These are phyloP conservation scores for Asobara japonica DNA, from an alignment of 1,140 invertebrate species.

Conservation along the genomic window DNA sequence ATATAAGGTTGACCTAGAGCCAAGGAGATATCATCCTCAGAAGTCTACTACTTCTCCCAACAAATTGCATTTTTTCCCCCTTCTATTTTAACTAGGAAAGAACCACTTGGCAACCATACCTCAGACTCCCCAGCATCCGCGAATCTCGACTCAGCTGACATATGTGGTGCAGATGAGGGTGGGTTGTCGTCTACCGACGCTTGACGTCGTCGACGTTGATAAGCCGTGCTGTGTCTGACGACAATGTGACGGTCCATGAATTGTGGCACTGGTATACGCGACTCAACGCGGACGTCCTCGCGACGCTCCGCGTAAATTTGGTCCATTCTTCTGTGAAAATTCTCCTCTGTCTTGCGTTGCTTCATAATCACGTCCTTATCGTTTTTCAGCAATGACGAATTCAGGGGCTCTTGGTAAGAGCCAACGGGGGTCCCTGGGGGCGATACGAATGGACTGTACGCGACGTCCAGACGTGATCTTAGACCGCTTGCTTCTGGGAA, in stretches of 20 bases:
- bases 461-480: neutral
- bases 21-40: too few relatives aligned
- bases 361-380: slow-evolving; percentile 39
- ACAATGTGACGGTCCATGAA: slow-evolving; percentile 38
- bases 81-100: neutral
- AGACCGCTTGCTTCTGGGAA: neutral
- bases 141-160: neutral
- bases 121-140: neutral
- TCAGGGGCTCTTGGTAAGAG: neutral
- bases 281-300: slow-evolving; percentile 38
- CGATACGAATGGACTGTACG: neutral
- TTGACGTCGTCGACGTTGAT: slow-evolving; percentile 41
- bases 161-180: slow-evolving; percentile 25
- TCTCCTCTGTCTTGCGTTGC: slow-evolving; percentile 37
- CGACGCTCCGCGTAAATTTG: slow-evolving; percentile 36
- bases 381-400: slow-evolving; percentile 18
- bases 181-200: slow-evolving; percentile 27
- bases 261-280: slow-evolving; percentile 46
- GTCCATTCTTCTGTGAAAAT: slow-evolving; percentile 39
- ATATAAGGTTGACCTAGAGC: too few relatives aligned
- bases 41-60: too few relatives aligned
- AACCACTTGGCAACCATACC: neutral
- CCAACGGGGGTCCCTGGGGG: neutral
- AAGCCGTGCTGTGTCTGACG: slow-evolving; percentile 46
- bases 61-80: too few relatives aligned